Evolutionary conservation across 2,797 vertebrate genomes (phyloP).

Genomic region (Coccyzus lansbergi): DNA sequence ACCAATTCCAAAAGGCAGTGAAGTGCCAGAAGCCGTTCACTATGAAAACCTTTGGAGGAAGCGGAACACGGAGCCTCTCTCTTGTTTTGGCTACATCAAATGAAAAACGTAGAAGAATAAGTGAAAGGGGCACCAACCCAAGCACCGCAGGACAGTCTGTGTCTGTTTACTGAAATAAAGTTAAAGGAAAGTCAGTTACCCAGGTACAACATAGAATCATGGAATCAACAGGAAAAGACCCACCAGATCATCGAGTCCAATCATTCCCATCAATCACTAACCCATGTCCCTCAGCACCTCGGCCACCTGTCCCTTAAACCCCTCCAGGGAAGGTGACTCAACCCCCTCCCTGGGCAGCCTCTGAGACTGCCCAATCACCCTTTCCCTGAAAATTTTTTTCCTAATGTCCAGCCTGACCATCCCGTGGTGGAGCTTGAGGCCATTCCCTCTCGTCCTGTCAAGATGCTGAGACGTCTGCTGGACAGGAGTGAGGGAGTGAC

Average conservation of each 20-base stretch:
- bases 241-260: too few relatives aligned
- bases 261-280: too few relatives aligned
- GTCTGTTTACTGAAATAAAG: neutral
- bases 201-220: fast-evolving
- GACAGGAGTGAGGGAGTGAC: neutral
- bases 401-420: too few relatives aligned
- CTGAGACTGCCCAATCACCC: too few relatives aligned
- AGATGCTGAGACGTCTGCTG: neutral
- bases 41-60: neutral
- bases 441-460: too few relatives aligned
- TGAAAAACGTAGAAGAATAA: neutral
- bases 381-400: too few relatives aligned
- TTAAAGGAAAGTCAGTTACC: neutral
- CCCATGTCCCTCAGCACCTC: too few relatives aligned
- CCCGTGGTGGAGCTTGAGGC: too few relatives aligned
- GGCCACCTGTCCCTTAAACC: too few relatives aligned
- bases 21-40: neutral
- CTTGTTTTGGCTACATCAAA: neutral
- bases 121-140: neutral
- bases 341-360: too few relatives aligned
- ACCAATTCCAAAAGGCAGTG: neutral
- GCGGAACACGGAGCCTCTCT: fast-evolving
- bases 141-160: neutral
- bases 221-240: too few relatives aligned
- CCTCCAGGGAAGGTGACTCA: too few relatives aligned